Evolutionary conservation across 2,888 invertebrate species (phyloP).

Genomic region (Stenolophus ochropezus): DNA sequence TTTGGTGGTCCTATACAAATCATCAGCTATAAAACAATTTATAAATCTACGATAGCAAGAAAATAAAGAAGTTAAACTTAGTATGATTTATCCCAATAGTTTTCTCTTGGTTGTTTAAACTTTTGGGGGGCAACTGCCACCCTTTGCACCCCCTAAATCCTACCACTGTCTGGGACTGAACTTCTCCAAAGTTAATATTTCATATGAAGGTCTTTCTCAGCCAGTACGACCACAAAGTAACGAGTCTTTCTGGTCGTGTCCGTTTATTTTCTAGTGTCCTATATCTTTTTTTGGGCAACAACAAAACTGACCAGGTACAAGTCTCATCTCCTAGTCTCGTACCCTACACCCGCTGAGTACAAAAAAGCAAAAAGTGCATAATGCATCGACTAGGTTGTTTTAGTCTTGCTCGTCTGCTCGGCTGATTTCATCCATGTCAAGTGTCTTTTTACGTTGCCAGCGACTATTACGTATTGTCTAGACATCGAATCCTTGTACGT

Average conservation of each 20-base stretch:
- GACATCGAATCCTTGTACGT: conserved; percentile 58
- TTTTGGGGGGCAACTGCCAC: too few relatives aligned
- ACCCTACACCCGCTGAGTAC: background rate
- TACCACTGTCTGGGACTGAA: too few relatives aligned
- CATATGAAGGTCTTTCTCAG: too few relatives aligned
- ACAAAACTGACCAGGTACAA: background rate
- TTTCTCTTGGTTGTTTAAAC: too few relatives aligned
- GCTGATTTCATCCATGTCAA: conserved; percentile 45
- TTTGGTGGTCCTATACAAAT: too few relatives aligned
- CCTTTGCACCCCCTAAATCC: too few relatives aligned
- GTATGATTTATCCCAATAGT: too few relatives aligned
- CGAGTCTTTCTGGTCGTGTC: background rate
- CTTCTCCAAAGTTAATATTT: too few relatives aligned
- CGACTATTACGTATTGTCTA: conserved; percentile 56
- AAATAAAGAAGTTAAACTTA: too few relatives aligned
- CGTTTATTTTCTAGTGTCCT: background rate
- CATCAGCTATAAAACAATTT: too few relatives aligned
- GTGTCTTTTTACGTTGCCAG: conserved; percentile 48
- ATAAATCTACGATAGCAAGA: too few relatives aligned
- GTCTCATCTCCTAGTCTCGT: background rate
- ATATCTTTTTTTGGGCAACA: background rate
- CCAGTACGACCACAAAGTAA: background rate
- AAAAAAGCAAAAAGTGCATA: conserved; percentile 27
- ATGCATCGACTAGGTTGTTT: conserved; percentile 33
- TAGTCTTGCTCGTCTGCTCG: conserved; percentile 27